Base-by-base conservation (phyloP, 1,140 invertebrate genomes). In the Triops cancriformis region DNA sequence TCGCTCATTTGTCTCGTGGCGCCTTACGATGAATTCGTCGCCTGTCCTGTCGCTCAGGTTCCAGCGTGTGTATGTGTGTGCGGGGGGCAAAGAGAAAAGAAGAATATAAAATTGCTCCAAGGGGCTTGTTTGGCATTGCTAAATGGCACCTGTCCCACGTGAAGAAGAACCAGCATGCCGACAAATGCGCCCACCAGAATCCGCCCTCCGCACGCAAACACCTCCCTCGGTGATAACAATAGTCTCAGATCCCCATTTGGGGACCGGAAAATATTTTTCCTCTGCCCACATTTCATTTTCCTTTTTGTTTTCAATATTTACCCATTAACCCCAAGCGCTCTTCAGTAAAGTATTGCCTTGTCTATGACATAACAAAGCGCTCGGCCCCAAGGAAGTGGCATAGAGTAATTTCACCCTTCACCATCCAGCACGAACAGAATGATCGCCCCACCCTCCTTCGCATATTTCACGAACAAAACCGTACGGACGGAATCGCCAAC, bases 81-180 rank as follows among this genome's bases (percentile, higher is more conserved):
- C 18, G 51, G 18, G 18, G 18, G 51, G 51, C 6, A 64, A 18
- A 64, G 14, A 64, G 23, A 64, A 64, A 23, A 23, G 51, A n/a
- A 64, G 31, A 37, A 37, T 37, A 37, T 37, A 64, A n/a, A n/a
- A 23, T 23, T 64, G 51, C 51, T 64, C 14, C 51, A 64, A 64
- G 51, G 51, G 51, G 23, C 51, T 64, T 64, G 51, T 64, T 64
- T 64, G 51, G 51, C 51, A 64, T 64, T 64, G 51, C 51, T 64
- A 64, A 64, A 64, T 64, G 51, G 51, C 51, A 64, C 51, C 51
- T 64, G 51, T 64, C 51, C 51, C 51, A 23, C 51, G n/a, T 64
- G 51, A 64, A 23, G 51, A 64, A 64, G 51, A 64, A 18, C 51
- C 51, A 64, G 10, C 51, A 64, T 23, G 51, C 51, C 51, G 51